Evolutionary conservation across 53 echinoderm and acorn worm species (phyloP).

Genomic region (Crossaster papposus): DNA sequence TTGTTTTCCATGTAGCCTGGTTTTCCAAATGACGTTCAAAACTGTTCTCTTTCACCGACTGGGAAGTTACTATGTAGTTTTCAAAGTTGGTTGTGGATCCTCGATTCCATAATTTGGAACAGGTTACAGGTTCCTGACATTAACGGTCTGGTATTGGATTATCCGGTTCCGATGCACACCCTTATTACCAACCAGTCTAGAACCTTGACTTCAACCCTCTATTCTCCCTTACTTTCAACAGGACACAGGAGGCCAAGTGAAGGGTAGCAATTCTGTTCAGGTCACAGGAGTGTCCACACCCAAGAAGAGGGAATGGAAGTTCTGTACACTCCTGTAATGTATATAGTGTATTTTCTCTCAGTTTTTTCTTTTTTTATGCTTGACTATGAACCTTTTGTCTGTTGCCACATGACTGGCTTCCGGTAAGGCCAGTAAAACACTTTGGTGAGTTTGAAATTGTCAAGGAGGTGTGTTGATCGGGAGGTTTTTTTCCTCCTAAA

Average conservation of each 20-base stretch:
- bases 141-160: no score
- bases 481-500: background rate
- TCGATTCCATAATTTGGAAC: no score
- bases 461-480: background rate
- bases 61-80: no score
- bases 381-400: background rate
- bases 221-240: constrained; percentile 2
- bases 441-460: background rate
- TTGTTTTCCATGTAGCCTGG: no score
- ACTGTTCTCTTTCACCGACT: no score
- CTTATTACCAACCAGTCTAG: no score
- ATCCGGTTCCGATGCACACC: no score
- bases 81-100: no score
- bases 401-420: background rate
- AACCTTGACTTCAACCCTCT: background rate
- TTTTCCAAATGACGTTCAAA: no score
- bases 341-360: background rate
- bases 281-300: constrained; percentile 63
- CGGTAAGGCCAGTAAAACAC: background rate
- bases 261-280: constrained; percentile 60
- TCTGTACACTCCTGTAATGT: constrained; percentile 81
- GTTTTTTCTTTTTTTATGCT: background rate
- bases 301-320: constrained; percentile 87
- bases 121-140: no score
- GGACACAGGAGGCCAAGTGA: constrained; percentile 70